Conservation (phyloP, 2,888 invertebrate species). For the Ceriagrion tenellum region DNA sequence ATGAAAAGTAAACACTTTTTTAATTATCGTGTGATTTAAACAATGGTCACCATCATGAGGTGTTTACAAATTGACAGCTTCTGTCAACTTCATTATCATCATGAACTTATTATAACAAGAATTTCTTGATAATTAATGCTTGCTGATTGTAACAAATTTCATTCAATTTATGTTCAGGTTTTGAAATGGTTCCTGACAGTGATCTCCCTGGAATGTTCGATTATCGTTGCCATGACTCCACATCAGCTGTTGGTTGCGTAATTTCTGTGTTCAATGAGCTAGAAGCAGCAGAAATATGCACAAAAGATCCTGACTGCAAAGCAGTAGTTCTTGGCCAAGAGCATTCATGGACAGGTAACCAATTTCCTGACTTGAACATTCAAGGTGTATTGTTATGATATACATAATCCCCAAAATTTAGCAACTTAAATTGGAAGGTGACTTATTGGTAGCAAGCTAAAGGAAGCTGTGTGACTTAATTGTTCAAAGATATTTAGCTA, state of each 20-base stretch:
- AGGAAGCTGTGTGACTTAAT: too few species aligned
- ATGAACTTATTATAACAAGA: too few species aligned
- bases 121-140: too few species aligned
- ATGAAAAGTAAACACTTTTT: too few species aligned
- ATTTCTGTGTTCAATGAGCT: conserved; percentile 70
- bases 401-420: background rate
- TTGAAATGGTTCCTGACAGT: conserved; percentile 69
- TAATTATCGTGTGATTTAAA: too few species aligned
- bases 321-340: conserved; percentile 71
- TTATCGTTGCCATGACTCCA: conserved; percentile 70
- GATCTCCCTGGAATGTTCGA: conserved; percentile 71
- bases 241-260: conserved; percentile 70
- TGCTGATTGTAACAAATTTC: background rate
- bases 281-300: conserved; percentile 71
- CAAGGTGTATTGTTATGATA: background rate
- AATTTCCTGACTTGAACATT: background rate
- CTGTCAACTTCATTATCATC: too few species aligned
- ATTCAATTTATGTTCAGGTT: conserved; percentile 70
- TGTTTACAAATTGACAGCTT: too few species aligned
- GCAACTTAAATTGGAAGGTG: too few species aligned
- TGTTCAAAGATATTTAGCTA: too few species aligned
- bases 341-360: conserved; percentile 71
- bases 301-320: conserved; percentile 69
- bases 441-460: too few species aligned
- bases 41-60: too few species aligned